Conservation (phyloP, 2,113 vertebrate genomes). For the Gasterosteus aculeatus region DNA sequence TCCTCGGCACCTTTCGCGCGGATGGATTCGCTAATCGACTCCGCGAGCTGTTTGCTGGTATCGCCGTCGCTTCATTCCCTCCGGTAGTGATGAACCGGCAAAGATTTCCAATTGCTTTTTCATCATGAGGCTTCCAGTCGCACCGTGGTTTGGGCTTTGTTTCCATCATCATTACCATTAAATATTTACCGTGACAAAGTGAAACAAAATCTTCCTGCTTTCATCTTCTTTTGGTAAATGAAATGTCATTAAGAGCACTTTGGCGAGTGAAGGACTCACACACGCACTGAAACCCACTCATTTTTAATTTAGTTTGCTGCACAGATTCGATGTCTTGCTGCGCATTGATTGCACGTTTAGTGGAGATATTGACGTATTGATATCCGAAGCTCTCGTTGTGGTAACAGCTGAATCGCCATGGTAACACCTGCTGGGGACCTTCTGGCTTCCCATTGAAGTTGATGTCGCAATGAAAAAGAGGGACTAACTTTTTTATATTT, state of each 20-base stretch:
- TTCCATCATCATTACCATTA: neutral
- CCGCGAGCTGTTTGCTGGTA: neutral
- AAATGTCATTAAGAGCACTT: neutral
- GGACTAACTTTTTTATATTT: too few relatives aligned
- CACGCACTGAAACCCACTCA: neutral
- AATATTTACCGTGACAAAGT: constrained; percentile 21
- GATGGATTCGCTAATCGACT: neutral
- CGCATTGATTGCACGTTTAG: constrained; percentile 26
- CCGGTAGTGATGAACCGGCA: neutral
- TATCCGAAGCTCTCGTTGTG: constrained; percentile 14
- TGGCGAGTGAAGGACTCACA: neutral
- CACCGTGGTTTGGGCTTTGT: neutral
- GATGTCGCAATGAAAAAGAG: neutral
- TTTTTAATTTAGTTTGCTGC: constrained; percentile 14
- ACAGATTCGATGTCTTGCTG: constrained; percentile 31
- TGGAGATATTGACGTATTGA: constrained; percentile 37
- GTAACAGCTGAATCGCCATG: neutral
- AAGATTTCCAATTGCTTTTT: neutral
- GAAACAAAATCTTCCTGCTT: neutral
- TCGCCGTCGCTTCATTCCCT: neutral
- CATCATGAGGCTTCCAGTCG: neutral
- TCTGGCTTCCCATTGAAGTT: neutral
- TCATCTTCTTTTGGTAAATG: neutral
- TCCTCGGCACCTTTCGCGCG: neutral
- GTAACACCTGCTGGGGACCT: neutral